Base-by-base conservation (phyloP, 1,140 invertebrate genomes). In the Cherax destructor region DNA sequence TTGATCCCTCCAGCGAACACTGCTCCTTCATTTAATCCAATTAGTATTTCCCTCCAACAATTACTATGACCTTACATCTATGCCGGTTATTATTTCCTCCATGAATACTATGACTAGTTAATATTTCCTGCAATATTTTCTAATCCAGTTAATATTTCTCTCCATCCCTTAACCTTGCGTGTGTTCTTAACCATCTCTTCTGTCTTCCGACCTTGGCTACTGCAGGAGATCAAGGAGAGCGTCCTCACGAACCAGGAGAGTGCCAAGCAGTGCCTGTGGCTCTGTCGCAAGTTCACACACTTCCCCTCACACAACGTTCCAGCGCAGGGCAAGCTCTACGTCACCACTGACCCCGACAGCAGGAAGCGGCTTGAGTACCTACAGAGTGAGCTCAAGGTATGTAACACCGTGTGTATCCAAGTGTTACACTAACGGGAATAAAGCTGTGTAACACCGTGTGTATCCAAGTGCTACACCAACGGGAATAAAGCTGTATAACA, bases 171-270 rank as follows among this genome's bases (percentile, higher is more conserved):
- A 7, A 56, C 13, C 52, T 56, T 13, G 13, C 13, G 52, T 56
- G 3, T 56, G 9, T 56, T 56, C 18, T 84, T n/a, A 84, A 18
- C 59, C 18, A 18, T 13, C 49, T 65, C 13, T 50, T 21, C 65
- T 87, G 49, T 74, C 56, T 21, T 10, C 52, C 47, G 69, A 1
- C 59, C 52, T 16, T 50, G 11, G 52, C 9, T 92, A 10, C 9
- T 24, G 0, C 93, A 96, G 96, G 97, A 97, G 94, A 96, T 97
- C 1, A 96, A 97, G 93, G 97, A 97, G 93, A 97, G 96, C 3
- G 96, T 97, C 10, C 95, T 97, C 81, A 96, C 97, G 95, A 94
- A 96, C 93, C 96, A 96, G 88, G 97, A 97, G 94, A 95, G 97
- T 79, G 96, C 97, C 3, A 96, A 96, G 93, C 95, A 96, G 78